Evolutionary conservation across 1,140 invertebrate genomes (phyloP).

Genomic region (Saccostrea echinata): DNA sequence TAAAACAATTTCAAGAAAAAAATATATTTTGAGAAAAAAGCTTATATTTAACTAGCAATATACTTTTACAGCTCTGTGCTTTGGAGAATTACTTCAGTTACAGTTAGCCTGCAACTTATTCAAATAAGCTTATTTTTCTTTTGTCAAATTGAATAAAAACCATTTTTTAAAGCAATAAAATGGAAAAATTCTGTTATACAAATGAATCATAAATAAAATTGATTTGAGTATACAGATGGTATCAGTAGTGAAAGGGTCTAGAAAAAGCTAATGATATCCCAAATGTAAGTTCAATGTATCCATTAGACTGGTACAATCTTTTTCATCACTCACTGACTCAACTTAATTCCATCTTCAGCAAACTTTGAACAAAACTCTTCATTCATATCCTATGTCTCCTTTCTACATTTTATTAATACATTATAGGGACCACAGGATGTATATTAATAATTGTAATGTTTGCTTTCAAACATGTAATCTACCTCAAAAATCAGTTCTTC

Average conservation of each 20-base stretch:
- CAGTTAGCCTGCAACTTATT: too few species aligned
- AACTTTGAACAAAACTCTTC: background rate
- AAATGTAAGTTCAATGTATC: background rate
- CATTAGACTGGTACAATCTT: slow-evolving; percentile 3
- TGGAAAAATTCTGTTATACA: background rate
- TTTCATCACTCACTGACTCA: background rate
- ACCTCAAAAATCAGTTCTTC: background rate
- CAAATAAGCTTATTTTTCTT: too few species aligned
- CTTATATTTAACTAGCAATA: too few species aligned
- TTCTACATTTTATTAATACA: background rate
- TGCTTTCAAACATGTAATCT: background rate
- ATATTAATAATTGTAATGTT: background rate
- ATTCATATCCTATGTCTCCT: background rate
- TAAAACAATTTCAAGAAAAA: too few species aligned
- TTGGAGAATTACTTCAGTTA: too few species aligned
- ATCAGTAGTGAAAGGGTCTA: background rate
- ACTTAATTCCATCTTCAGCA: background rate
- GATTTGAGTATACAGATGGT: background rate
- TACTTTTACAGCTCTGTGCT: too few species aligned
- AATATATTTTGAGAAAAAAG: too few species aligned
- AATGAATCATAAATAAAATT: background rate
- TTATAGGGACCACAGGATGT: background rate
- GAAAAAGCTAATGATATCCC: background rate
- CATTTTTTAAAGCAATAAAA: background rate
- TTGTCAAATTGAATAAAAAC: too few species aligned